Percentiles rank a stretch among this genome's conserved stretches.
Conservation (phyloP, 23 tunicate genomes). For the Oikopleura vanhoeffeni region DNA sequence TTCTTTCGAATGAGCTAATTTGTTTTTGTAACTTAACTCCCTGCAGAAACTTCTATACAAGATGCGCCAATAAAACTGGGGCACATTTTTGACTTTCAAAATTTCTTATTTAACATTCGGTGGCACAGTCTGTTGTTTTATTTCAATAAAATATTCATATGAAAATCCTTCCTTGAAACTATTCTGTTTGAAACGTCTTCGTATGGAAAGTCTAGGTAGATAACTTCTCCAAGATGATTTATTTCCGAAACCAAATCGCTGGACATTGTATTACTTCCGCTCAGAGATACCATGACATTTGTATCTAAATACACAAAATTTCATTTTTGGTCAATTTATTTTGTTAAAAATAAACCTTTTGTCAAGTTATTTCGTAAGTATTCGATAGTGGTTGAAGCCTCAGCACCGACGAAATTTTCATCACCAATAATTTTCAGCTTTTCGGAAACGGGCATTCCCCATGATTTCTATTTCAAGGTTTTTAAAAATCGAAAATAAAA, state of each 20-base stretch:
- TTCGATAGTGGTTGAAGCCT: background rate
- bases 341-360: too few species aligned
- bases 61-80: too few species aligned
- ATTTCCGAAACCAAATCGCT: background rate
- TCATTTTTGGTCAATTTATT: background rate
- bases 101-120: too few species aligned
- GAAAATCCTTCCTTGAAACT: too few species aligned
- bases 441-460: background rate
- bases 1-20: too few species aligned
- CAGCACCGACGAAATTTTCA: background rate
- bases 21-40: too few species aligned
- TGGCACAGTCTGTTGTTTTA: too few species aligned
- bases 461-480: too few species aligned
- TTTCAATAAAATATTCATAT: too few species aligned
- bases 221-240: background rate
- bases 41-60: too few species aligned
- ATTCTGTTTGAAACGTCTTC: background rate
- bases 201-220: background rate
- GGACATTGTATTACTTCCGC: background rate
- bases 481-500: too few species aligned
- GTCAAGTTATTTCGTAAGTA: background rate
- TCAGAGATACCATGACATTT: background rate
- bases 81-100: too few species aligned
- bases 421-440: background rate
- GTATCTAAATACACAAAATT: background rate